phyloP scores from a whole-genome alignment of 2,888 invertebrate species.

The Julus scanicus region DNA sequence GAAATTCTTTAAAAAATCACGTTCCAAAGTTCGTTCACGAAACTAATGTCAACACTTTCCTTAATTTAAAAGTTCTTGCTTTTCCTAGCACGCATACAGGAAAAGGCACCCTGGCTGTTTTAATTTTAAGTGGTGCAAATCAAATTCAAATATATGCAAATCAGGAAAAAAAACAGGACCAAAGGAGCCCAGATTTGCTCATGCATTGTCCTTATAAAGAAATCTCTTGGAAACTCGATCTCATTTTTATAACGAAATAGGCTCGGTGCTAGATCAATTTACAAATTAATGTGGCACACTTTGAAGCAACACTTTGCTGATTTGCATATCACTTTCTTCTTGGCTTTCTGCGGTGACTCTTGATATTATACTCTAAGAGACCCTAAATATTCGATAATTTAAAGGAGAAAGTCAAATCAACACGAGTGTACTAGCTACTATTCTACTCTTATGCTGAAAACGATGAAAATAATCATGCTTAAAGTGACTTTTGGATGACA shows the following conservation, averaged over 20 bases:
- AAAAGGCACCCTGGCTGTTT: constrained; percentile 8
- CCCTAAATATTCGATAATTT: constrained; percentile 19
- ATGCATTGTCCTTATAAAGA: not conserved
- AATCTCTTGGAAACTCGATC: not conserved
- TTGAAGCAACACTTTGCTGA: constrained; percentile 19
- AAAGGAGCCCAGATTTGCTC: not conserved
- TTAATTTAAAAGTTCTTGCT: not conserved
- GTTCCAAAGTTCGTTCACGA: not conserved
- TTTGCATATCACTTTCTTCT: constrained; percentile 19
- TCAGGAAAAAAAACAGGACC: not conserved
- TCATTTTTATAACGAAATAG: not conserved
- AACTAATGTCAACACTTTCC: not conserved
- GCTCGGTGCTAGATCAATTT: constrained; percentile 19
- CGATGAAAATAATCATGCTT: not conserved
- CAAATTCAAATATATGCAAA: not conserved
- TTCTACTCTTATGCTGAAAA: not conserved
- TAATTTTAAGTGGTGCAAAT: not conserved
- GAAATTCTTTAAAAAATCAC: too few species aligned
- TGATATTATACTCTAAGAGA: not conserved
- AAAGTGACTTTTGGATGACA: not conserved
- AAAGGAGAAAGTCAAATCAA: constrained; percentile 19
- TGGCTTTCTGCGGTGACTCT: constrained; percentile 10
- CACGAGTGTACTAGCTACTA: not conserved
- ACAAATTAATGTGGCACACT: constrained; percentile 19
- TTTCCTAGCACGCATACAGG: not conserved